Conservation (phyloP, 2,888 invertebrate species). For the Fissipunctia ypsillon region DNA sequence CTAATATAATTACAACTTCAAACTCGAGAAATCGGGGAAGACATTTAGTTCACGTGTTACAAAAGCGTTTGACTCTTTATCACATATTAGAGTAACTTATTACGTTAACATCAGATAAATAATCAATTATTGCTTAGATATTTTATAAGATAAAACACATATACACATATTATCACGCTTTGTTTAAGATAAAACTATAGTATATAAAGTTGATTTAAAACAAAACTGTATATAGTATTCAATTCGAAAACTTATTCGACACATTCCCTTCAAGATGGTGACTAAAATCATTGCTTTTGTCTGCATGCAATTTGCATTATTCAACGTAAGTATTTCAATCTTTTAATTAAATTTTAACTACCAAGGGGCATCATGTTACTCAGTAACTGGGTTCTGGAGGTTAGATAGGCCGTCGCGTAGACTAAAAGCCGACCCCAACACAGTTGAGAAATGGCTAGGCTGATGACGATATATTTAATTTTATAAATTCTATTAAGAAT, state of each 20-base stretch:
- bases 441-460: not conserved
- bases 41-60: not conserved
- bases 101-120: constrained; percentile 27
- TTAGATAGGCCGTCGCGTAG: too few species aligned
- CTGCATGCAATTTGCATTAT: constrained; percentile 54
- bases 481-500: too few species aligned
- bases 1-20: too few species aligned
- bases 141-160: constrained; percentile 30
- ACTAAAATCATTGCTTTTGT: constrained; percentile 44
- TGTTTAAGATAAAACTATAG: constrained; percentile 29
- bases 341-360: not conserved
- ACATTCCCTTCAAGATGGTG: constrained; percentile 44
- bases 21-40: too few species aligned
- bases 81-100: not conserved
- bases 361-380: not conserved
- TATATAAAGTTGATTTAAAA: constrained; percentile 45
- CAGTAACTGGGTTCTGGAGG: too few species aligned
- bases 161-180: too few species aligned
- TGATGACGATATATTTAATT: too few species aligned
- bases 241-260: not conserved
- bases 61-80: not conserved
- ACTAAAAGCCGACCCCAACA: not conserved
- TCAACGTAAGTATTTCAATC: constrained; percentile 59
- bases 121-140: constrained; percentile 5
- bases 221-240: not conserved